These are phyloP conservation scores for Stichopus chloronotus DNA, from an alignment of 35 echinoderm and acorn worm genomes.

Conservation along the genomic window DNA sequence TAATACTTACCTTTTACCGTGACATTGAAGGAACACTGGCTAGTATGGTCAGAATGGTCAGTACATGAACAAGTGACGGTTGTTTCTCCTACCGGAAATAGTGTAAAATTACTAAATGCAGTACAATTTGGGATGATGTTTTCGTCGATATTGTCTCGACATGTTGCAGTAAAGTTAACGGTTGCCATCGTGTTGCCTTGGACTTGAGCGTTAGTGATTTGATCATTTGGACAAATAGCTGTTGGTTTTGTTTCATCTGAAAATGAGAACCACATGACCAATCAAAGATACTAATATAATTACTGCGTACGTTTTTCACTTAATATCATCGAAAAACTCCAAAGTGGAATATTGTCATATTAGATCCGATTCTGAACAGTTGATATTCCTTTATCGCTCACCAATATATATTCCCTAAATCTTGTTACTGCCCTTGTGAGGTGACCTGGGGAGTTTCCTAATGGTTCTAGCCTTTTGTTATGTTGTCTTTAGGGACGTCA, in stretches of 20 bases:
- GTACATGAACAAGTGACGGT: not conserved
- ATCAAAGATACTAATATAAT: too few relatives aligned
- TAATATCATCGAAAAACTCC: too few relatives aligned
- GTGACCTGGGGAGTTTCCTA: too few relatives aligned
- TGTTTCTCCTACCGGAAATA: not conserved
- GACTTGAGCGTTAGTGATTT: not conserved
- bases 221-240: not conserved
- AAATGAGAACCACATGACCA: too few relatives aligned
- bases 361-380: too few relatives aligned
- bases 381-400: too few relatives aligned
- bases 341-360: too few relatives aligned
- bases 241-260: not conserved
- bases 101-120: not conserved
- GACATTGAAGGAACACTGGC: not conserved
- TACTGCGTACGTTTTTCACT: too few relatives aligned
- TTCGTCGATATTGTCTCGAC: not conserved
- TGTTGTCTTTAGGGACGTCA: too few relatives aligned
- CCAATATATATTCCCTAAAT: too few relatives aligned
- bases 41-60: not conserved
- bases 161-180: not conserved
- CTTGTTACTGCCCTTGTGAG: too few relatives aligned
- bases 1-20: not conserved
- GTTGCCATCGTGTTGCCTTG: not conserved
- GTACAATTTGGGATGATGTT: not conserved
- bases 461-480: too few relatives aligned